Base-by-base conservation (phyloP, 1,140 invertebrate species). In the Calosoma granatense region DNA sequence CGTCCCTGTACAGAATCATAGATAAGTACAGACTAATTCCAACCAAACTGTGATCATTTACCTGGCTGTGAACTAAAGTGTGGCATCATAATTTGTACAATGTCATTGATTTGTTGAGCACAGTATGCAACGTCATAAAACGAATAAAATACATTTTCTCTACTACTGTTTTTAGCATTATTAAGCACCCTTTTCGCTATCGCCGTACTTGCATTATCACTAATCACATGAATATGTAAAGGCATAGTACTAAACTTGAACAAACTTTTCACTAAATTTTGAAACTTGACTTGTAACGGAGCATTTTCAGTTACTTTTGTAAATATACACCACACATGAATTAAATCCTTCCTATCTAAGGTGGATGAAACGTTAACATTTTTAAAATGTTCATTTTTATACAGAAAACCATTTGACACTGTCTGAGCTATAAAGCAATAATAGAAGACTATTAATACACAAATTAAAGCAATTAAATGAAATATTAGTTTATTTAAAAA, bases 41-140 rank as follows among this genome's bases (percentile, higher is more conserved):
- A n/a, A n/a, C n/a, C n/a, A n/a, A n/a, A n/a, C n/a, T n/a, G n/a
- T n/a, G 17, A 60, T 20, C 26, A 14, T 56, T 59, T 63, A 63
- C 84, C 85, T 54, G 85, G 83, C 62, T 83, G 82, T 36, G 83
- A 85, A 62, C 84, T 90, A 68, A 92, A 91, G 66, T 84, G 80
- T 15, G 81, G 79, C 54, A 84, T 85, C 79, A 92, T 82, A 20
- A 79, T 75, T 4, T 76, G 71, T 1, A 90, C 79, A 59, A 89
- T 81, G 61, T 82, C 78, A 51, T 80, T 68, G 22, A 90, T 73
- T 61, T 80, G 73, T 22, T 70, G 68, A 6, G 82, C 78, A 57
- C 86, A 70, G 51, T 77, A 67, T 57, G 81, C 75, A 17, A 88
- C 77, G 72, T 88, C 77, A 62, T 89, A 82, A 60, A 75, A 70